Evolutionary conservation across 2,888 invertebrate genomes (phyloP), one percentile per base, ranked within the genome.

Genomic region (Gibbula magus): DNA sequence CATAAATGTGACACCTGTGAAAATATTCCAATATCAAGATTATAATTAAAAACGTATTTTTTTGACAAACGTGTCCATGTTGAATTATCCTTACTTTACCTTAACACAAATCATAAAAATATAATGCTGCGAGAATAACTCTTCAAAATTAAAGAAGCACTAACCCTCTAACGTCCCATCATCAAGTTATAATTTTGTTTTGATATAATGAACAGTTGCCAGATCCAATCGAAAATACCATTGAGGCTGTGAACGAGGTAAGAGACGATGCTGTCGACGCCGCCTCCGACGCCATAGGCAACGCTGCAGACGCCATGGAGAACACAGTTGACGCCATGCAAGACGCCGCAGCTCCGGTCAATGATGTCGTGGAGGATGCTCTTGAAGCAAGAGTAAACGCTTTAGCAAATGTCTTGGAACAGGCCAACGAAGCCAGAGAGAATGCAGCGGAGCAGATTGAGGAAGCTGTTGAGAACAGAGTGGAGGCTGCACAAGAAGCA

Each of bases 351-450:
- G 78, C 53, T 25, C 10, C 35, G 7, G 73, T 74, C 32, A 52
- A 54, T 22, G 79, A 80, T 73, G 73, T 20, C 8, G 67, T 75
- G 4, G 77, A 77, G 18, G 75, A 80, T 70, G 52, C 35, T 20
- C n/a, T 70, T 45, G 73, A 70, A 13, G 78, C 80, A 18, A 61
- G 51, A 22, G 66, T 22, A 16, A 76, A 75, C 29, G 29, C 52
- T 20, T 51, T 70, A 0, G 75, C 67, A 29, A 75, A 81, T 35
- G 16, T 74, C 25, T 22, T 81, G 25, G 75, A 51, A 10, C 22
- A 61, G 13, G 0, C 18, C n/a, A 35, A 70, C 20, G 70, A 70
- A 35, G 70, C 70, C n/a, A 3, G 29, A 39, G 70, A 70, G 20
- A 20, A 70, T 39, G 35, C 20, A 35, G 70, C 32, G 13, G 70